Evolutionary conservation across 2,888 invertebrate genomes (phyloP).

Genomic region (Neelides folsomi): DNA sequence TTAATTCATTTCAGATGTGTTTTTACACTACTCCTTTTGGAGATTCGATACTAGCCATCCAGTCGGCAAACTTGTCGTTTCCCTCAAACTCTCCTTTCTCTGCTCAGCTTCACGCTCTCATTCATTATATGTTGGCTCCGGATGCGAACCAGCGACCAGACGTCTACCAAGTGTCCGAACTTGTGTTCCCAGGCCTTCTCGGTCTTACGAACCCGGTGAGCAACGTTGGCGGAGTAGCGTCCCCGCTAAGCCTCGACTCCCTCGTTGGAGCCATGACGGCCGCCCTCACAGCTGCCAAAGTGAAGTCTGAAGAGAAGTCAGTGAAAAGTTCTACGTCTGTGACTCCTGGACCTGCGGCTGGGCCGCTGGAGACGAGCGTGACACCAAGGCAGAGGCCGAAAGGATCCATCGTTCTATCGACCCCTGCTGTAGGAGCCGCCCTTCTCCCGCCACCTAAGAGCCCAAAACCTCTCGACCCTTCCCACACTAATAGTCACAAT

Average conservation of each 20-base stretch:
- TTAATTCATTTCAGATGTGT: constrained; percentile 61
- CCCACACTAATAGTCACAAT: constrained; percentile 6
- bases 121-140: constrained; percentile 73
- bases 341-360: constrained; percentile 35
- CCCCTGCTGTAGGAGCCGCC: constrained; percentile 14
- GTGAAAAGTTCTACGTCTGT: constrained; percentile 10
- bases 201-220: constrained; percentile 14
- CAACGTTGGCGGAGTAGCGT: constrained; percentile 12
- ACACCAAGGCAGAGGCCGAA: constrained; percentile 71
- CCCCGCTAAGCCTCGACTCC: constrained; percentile 16
- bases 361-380: constrained; percentile 57
- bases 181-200: constrained; percentile 11
- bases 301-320: constrained; percentile 12
- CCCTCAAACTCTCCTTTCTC: constrained; percentile 67
- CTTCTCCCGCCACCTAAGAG: constrained; percentile 24
- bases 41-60: constrained; percentile 82
- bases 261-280: constrained; percentile 47
- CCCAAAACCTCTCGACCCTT: constrained; percentile 17
- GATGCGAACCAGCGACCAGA: constrained; percentile 71
- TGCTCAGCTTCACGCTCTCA: constrained; percentile 54
- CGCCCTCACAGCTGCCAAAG: constrained; percentile 34
- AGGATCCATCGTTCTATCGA: constrained; percentile 38
- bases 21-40: constrained; percentile 82
- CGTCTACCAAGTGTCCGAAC: constrained; percentile 52
- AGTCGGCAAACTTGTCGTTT: constrained; percentile 72